Evolutionary conservation across 2,113 vertebrate species (phyloP).

Genomic region (Corvus moneduloides): DNA sequence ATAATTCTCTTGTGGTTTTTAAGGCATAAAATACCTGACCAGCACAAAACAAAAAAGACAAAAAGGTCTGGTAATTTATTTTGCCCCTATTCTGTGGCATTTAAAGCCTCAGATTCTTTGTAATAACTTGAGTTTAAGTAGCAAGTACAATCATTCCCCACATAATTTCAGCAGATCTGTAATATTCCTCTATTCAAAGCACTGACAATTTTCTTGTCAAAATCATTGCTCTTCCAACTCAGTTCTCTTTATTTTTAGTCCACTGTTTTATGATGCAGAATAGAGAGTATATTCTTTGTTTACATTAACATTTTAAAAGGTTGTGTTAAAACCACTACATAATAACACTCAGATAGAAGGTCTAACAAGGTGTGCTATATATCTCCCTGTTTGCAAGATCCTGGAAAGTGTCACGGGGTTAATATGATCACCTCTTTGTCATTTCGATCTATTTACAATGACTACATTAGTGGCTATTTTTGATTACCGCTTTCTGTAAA

Average conservation of each 20-base stretch:
- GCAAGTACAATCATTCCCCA: background rate
- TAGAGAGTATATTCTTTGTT: background rate
- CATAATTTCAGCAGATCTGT: background rate
- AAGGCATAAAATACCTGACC: background rate
- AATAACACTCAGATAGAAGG: background rate
- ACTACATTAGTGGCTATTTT: background rate
- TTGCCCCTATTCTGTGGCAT: background rate
- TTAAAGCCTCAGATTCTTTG: background rate
- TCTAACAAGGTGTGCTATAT: background rate
- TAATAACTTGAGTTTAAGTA: background rate
- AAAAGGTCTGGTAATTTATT: background rate
- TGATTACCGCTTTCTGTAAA: background rate
- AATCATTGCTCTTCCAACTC: background rate
- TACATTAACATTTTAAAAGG: background rate
- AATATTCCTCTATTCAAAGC: background rate
- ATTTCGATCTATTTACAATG: background rate
- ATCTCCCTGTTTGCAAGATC: background rate
- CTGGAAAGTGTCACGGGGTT: background rate
- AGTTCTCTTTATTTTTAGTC: background rate
- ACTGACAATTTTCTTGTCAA: slow-evolving; percentile 7
- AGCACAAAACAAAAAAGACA: background rate
- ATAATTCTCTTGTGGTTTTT: background rate
- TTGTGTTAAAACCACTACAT: background rate
- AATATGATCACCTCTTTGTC: background rate
- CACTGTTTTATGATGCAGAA: background rate